phyloP scores from a whole-genome alignment of 1,140 invertebrate species.

The Notospermus geniculatus region DNA sequence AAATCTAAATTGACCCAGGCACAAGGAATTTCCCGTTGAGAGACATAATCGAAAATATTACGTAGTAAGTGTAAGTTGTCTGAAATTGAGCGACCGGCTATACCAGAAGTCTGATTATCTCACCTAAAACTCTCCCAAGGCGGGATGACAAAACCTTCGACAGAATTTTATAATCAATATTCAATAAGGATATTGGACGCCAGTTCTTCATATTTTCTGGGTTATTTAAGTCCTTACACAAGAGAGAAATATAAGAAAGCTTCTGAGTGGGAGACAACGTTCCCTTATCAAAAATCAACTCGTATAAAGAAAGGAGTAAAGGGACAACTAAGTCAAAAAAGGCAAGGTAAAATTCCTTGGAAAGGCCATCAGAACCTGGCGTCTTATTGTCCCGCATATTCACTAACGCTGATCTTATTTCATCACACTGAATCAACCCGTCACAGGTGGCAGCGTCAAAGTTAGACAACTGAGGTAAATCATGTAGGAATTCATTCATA shows the following conservation, averaged over 20 bases:
- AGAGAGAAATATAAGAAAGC: conserved; percentile 24
- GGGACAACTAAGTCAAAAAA: conserved; percentile 26
- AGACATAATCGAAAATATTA: conserved; percentile 29
- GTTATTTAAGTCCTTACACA: conserved; percentile 28
- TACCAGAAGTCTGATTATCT: conserved; percentile 28
- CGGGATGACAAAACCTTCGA: conserved; percentile 26
- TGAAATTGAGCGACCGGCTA: conserved; percentile 27
- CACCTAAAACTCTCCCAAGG: conserved; percentile 17
- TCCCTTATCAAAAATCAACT: conserved; percentile 20
- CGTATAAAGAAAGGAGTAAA: conserved; percentile 19
- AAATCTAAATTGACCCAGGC: conserved; percentile 18
- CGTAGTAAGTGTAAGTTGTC: conserved; percentile 31
- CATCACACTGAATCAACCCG: conserved; percentile 15
- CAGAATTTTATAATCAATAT: conserved; percentile 32
- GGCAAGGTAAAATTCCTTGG: conserved; percentile 28
- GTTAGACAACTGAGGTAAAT: conserved; percentile 21
- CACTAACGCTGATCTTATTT: conserved; percentile 20
- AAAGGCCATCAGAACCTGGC: conserved; percentile 30
- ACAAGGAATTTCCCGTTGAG: conserved; percentile 22
- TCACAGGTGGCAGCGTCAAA: conserved; percentile 16
- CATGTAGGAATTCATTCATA: conserved; percentile 20
- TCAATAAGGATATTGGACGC: conserved; percentile 30
- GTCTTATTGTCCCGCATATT: conserved; percentile 23
- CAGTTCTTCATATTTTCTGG: conserved; percentile 21
- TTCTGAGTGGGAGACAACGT: conserved; percentile 22